A percentile compares a stretch with the other conserved stretches of the same genome.
These are phyloP conservation scores for Zaprionus gabonicus DNA, from an alignment of 1,140 invertebrate genomes.

Conservation along the genomic window DNA sequence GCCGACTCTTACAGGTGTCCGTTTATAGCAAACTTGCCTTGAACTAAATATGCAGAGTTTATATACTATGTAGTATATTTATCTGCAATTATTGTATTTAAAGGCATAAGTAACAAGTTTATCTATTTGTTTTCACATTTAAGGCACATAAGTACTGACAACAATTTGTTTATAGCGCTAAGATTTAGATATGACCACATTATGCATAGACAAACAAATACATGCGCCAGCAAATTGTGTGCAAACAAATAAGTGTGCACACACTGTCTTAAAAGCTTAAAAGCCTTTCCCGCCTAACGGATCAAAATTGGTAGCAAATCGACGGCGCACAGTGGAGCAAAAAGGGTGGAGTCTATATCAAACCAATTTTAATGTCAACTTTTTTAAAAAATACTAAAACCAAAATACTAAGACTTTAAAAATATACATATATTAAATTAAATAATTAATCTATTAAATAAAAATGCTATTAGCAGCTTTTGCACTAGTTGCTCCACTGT, in stretches of 20 bases:
- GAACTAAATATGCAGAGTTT: constrained; percentile 7
- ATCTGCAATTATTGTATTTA: constrained; percentile 7
- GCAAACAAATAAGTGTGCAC: constrained; percentile 44
- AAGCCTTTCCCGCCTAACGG: constrained; percentile 21
- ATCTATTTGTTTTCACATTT: constrained; percentile 29
- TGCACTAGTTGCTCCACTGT: no score
- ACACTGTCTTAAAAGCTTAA: neutral
- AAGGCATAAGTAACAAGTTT: constrained; percentile 10
- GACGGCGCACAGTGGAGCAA: neutral
- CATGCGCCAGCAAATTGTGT: neutral
- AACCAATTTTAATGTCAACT: no score
- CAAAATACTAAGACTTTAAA: no score
- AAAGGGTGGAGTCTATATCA: no score
- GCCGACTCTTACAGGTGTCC: constrained; percentile 7
- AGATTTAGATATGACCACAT: constrained; percentile 24
- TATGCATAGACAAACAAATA: constrained; percentile 9
- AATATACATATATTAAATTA: no score
- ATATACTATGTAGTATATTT: constrained; percentile 5
- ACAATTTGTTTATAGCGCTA: constrained; percentile 15
- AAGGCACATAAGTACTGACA: constrained; percentile 9
- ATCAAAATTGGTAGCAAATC: constrained; percentile 56
- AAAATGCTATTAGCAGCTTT: no score
- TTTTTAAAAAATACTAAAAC: no score
- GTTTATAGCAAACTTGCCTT: neutral
- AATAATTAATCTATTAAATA: no score